Conservation (phyloP, 1,140 invertebrate genomes). For the Aphelenchoides fujianensis region DNA sequence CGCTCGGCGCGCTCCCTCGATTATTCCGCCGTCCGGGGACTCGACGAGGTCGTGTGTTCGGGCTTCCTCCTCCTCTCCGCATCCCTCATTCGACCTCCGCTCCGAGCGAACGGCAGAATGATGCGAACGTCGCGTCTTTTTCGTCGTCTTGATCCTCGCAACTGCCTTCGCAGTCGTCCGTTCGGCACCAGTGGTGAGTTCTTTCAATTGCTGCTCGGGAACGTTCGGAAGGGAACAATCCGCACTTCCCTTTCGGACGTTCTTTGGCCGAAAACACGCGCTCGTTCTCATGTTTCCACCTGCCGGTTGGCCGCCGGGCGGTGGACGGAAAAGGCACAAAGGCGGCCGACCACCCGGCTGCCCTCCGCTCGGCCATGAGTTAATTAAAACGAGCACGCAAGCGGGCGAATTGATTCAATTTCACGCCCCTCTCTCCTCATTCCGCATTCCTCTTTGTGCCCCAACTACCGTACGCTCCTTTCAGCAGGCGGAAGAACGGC, state of each 20-base stretch:
- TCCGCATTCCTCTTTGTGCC: not conserved
- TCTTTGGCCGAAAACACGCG: no score
- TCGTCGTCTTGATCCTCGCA: not conserved
- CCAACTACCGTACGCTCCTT: constrained; percentile 2
- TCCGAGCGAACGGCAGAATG: not conserved
- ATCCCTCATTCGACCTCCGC: not conserved
- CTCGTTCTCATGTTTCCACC: no score
- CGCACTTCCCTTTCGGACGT: no score
- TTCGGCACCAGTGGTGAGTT: not conserved
- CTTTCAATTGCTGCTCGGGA: not conserved
- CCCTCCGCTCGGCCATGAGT: not conserved
- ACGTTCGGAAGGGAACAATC: no score
- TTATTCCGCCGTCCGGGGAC: not conserved
- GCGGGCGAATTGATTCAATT: not conserved
- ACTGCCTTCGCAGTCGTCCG: not conserved
- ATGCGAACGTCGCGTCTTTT: not conserved
- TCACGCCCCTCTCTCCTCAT: not conserved
- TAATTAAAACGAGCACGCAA: not conserved
- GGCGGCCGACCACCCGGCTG: no score
- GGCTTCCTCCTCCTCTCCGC: not conserved
- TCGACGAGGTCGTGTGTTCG: no score
- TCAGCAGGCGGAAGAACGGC: not conserved
- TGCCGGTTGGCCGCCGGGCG: no score
- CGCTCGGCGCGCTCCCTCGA: not conserved
- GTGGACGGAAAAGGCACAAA: no score